Evolutionary conservation across 2,888 invertebrate species (phyloP).

Genomic region (Junonia oenone): DNA sequence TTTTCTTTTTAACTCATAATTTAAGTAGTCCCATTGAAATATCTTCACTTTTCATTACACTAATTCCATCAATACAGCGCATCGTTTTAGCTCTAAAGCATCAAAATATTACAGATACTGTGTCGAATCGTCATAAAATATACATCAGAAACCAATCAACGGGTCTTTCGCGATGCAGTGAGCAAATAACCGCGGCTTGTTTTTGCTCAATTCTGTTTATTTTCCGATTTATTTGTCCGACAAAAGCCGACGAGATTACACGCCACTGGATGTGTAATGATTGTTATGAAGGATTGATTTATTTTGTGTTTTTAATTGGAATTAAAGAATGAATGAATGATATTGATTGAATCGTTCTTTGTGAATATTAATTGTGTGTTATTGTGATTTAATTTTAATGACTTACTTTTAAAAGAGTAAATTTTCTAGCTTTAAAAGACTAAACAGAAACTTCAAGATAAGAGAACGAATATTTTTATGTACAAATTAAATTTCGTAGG

Average conservation of each 20-base stretch:
- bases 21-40: neutral
- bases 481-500: too few relatives aligned
- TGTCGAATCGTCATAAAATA: conserved; percentile 5
- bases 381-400: too few relatives aligned
- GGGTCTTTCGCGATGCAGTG: conserved; percentile 6
- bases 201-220: neutral
- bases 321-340: too few relatives aligned
- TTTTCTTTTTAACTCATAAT: too few relatives aligned
- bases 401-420: too few relatives aligned
- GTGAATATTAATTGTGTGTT: too few relatives aligned
- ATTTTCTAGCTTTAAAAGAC: too few relatives aligned
- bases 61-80: too few relatives aligned
- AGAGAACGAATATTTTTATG: too few relatives aligned
- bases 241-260: neutral
- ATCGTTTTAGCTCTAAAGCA: neutral
- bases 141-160: conserved; percentile 15
- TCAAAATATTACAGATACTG: neutral
- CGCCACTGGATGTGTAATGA: neutral
- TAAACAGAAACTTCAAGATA: too few relatives aligned
- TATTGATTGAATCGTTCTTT: too few relatives aligned
- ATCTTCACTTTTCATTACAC: too few relatives aligned
- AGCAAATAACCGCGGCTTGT: conserved; percentile 4
- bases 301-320: neutral
- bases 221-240: neutral
- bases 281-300: neutral